Conservation (phyloP, 2,888 invertebrate genomes). For the Lithosia quadra region DNA sequence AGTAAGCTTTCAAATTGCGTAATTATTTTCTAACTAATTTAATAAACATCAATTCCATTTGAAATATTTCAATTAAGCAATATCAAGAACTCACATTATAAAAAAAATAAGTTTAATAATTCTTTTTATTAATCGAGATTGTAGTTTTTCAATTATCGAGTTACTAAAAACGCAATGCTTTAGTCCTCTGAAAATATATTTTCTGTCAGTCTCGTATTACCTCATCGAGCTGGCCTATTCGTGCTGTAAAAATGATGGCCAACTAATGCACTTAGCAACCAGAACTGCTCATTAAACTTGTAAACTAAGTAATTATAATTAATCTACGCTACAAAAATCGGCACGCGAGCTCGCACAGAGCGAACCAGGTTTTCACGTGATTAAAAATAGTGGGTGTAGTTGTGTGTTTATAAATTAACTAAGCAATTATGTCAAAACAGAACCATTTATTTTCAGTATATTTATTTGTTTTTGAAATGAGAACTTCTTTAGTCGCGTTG, state of each 20-base stretch:
- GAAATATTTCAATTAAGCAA: no score
- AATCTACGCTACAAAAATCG: slow-evolving; percentile 20
- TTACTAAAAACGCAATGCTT: not conserved
- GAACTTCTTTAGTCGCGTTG: no score
- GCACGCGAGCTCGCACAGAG: slow-evolving; percentile 3
- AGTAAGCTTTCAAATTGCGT: no score
- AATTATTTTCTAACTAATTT: no score
- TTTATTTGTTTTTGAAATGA: no score
- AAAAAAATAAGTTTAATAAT: no score
- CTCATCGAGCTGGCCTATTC: not conserved
- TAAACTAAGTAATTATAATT: slow-evolving; percentile 29
- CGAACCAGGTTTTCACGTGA: not conserved
- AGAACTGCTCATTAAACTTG: slow-evolving; percentile 29
- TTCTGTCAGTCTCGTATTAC: not conserved
- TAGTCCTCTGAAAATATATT: not conserved
- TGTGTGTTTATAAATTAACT: not conserved
- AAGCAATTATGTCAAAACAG: not conserved
- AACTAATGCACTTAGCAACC: slow-evolving; percentile 26
- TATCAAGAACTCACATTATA: no score
- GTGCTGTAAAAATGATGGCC: not conserved
- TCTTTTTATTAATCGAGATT: no score
- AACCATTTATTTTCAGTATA: no score
- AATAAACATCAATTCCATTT: no score
- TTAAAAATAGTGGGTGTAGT: not conserved
- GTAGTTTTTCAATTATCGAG: no score